Conservation (phyloP, 2,113 vertebrate genomes). For the Sphaerodactylus townsendi region DNA sequence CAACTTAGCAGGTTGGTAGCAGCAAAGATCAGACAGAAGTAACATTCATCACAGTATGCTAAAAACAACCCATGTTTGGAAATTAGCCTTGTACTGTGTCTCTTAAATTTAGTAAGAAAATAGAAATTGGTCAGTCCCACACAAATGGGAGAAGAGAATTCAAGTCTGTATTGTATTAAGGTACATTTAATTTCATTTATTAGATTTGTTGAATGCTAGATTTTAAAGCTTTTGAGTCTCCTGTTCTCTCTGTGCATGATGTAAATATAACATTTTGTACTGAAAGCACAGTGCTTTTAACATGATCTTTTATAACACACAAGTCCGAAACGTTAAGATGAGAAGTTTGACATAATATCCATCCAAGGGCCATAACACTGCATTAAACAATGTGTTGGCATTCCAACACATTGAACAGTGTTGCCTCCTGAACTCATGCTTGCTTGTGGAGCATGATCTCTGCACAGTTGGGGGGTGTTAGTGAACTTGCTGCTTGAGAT, state of each 20-base stretch:
- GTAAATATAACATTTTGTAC: conserved; percentile 1
- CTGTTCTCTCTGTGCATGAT: neutral
- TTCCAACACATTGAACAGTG: too few species aligned
- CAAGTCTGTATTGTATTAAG: neutral
- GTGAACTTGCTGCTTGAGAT: neutral
- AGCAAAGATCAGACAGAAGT: neutral
- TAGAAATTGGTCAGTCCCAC: neutral
- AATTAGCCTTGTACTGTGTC: neutral
- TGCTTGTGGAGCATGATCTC: neutral
- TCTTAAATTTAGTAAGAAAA: neutral
- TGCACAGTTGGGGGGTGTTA: neutral
- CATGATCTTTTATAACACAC: neutral
- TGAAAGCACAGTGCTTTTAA: neutral
- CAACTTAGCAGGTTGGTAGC: neutral
- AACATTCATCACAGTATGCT: neutral
- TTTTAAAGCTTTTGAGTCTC: neutral
- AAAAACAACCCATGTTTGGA: neutral
- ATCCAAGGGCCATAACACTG: neutral
- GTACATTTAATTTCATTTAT: too few species aligned
- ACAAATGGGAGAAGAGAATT: neutral
- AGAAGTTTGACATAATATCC: neutral
- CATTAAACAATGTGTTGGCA: neutral
- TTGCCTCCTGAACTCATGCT: neutral
- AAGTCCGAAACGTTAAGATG: neutral
- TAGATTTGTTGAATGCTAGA: neutral